Evolutionary conservation across 1,140 invertebrate genomes (phyloP), one percentile per base, ranked within the genome.

Genomic region (Drosophila ogumai): DNA sequence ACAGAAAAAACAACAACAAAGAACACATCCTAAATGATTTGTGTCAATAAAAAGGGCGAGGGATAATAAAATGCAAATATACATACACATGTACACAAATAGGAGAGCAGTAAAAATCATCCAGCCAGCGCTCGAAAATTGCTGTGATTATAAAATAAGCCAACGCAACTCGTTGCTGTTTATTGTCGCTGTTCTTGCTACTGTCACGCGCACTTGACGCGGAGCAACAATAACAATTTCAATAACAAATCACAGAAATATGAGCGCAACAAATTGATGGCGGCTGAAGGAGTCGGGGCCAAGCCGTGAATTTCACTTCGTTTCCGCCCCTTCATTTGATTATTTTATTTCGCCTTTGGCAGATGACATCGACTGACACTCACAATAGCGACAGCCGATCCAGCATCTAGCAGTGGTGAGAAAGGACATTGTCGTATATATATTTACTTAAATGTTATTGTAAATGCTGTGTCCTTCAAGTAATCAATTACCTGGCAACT

Each of bases 101-200:
- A 38, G 47, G 44, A 65, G 43, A 55, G 36, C 25, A 6, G 25
- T 28, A 28, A 28, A 28, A 28, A 28, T 28, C 25, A 28, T 28
- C 5, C 25, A 25, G 25, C 3, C 25, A 28, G 25, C 25, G 25
- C 66, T 61, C n/a, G 44, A 63, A 87, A 87, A 79, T 87, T 72
- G 69, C 52, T 60, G 69, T 69, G 82, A 82, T 87, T 86, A 82
- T 82, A 87, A 79, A 79, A 79, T 86, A 86, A 86, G 79, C 75
- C 84, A 32, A 71, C 43, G 19, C 57, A 74, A 61, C 25, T 55
- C 56, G 34, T 54, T 74, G 40, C 36, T 49, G 36, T 43, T 75
- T 46, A 28, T 38, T 38, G 63, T 50, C 38, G 36, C 47, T 36
- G 58, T 50, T 84, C 54, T 32, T 59, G 72, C 28, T 49, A 36